These are phyloP conservation scores for Papilio glaucus DNA, from an alignment of 1,140 invertebrate genomes.

Conservation along the genomic window DNA sequence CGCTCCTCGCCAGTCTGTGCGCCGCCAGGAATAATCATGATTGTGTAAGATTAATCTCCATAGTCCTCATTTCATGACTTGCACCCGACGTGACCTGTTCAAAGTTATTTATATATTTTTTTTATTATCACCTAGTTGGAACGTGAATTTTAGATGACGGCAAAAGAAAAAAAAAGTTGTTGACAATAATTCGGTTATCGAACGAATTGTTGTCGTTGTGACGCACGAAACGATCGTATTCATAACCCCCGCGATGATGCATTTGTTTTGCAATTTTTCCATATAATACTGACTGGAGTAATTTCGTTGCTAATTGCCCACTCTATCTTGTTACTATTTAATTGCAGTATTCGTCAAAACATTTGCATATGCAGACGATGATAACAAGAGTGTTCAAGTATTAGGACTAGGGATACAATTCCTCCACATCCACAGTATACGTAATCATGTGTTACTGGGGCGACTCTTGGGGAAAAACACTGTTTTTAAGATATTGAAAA, in stretches of 20 bases:
- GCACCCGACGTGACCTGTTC: not conserved
- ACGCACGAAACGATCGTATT: slow-evolving; percentile 15
- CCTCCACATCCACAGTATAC: no score
- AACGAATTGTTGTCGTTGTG: not conserved
- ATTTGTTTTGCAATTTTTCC: not conserved
- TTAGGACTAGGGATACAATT: no score
- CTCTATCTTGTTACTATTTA: not conserved
- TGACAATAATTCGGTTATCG: slow-evolving; percentile 27
- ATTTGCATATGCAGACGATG: no score
- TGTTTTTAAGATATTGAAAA: no score
- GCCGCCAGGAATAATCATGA: no score
- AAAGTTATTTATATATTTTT: not conserved
- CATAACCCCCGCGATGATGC: not conserved
- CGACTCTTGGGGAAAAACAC: no score
- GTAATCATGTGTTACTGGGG: no score
- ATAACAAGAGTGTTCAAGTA: no score
- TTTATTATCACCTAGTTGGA: not conserved
- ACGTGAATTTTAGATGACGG: not conserved
- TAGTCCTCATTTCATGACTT: no score
- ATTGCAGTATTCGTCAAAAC: no score
- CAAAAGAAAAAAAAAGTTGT: slow-evolving; percentile 2
- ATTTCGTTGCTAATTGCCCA: slow-evolving; percentile 6
- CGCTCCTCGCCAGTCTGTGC: no score
- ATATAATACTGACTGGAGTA: not conserved
- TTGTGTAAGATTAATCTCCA: no score